phyloP scores from a whole-genome alignment of 2,888 invertebrate species.

The Pyrrhia umbra region DNA sequence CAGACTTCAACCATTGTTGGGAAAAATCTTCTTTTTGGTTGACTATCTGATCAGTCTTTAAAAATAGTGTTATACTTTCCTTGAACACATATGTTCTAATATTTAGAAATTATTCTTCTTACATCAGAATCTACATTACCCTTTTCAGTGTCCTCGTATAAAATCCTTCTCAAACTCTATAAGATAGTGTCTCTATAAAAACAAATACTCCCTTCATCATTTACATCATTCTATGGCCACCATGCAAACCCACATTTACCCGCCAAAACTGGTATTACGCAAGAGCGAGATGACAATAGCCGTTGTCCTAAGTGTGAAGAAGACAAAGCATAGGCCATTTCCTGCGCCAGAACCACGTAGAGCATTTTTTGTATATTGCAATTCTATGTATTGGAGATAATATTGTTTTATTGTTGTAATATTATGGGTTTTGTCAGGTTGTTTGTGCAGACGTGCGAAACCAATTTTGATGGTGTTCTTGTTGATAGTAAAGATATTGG shows the following conservation, averaged over 20 bases:
- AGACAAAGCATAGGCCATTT: constrained; percentile 63
- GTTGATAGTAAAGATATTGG: constrained; percentile 25
- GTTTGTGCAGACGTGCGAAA: constrained; percentile 61
- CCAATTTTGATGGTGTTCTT: constrained; percentile 50
- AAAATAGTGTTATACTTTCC: not conserved
- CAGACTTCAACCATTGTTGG: not conserved
- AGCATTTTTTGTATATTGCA: constrained; percentile 69
- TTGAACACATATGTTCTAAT: not conserved
- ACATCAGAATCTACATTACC: not conserved
- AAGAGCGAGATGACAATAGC: constrained; percentile 62
- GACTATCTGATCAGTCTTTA: not conserved
- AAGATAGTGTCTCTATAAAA: constrained; percentile 21
- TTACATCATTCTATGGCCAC: constrained; percentile 54
- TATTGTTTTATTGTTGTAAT: constrained; percentile 54
- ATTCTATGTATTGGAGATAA: constrained; percentile 67
- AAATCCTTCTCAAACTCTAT: constrained; percentile 1
- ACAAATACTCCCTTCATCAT: constrained; percentile 31
- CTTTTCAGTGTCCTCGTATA: constrained; percentile 2
- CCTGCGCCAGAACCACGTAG: constrained; percentile 71
- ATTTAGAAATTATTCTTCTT: not conserved
- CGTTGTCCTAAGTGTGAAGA: constrained; percentile 41
- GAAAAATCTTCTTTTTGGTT: not conserved
- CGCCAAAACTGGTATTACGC: constrained; percentile 79
- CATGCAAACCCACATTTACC: constrained; percentile 65
- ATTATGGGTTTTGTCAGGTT: constrained; percentile 56